Conservation (phyloP, 1,140 invertebrate species). For the Chymomyza costata region DNA sequence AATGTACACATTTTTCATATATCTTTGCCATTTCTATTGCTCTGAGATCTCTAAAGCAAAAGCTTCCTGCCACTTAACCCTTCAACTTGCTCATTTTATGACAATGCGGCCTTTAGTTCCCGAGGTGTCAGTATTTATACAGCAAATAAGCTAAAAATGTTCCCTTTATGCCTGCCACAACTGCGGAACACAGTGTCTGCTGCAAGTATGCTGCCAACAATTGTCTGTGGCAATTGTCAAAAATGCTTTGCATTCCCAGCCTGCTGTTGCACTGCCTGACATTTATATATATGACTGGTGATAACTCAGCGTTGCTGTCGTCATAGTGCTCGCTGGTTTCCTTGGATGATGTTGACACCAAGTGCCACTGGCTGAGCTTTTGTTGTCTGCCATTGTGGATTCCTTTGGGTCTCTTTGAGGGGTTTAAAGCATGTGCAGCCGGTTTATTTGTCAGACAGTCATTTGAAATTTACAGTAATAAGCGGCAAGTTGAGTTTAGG, state of each 20-base stretch:
- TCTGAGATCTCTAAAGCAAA: no score
- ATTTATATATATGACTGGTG: constrained; percentile 66
- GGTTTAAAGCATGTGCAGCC: constrained; percentile 36
- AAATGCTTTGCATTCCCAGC: constrained; percentile 15
- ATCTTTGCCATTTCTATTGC: no score
- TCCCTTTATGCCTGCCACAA: constrained; percentile 63
- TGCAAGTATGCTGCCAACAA: constrained; percentile 49
- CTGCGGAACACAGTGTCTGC: constrained; percentile 14
- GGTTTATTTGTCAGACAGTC: constrained; percentile 61
- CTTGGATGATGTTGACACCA: constrained; percentile 43
- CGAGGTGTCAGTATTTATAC: constrained; percentile 68
- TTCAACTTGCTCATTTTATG: no score
- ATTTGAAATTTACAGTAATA: constrained; percentile 56
- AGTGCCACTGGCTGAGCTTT: constrained; percentile 30
- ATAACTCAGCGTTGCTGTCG: constrained; percentile 50
- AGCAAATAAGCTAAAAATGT: constrained; percentile 71
- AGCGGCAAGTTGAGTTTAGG: constrained; percentile 58
- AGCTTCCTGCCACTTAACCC: no score
- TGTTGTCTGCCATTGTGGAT: constrained; percentile 44
- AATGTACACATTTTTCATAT: no score
- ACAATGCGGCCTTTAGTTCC: no score
- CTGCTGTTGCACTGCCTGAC: constrained; percentile 23
- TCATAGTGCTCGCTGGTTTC: no score
- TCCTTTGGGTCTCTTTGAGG: constrained; percentile 61
- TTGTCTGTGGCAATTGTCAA: constrained; percentile 71